A percentile compares a stretch with the other conserved stretches of the same genome.
Conservation (phyloP, 2,797 vertebrate species). For the Graptemys geographica region DNA sequence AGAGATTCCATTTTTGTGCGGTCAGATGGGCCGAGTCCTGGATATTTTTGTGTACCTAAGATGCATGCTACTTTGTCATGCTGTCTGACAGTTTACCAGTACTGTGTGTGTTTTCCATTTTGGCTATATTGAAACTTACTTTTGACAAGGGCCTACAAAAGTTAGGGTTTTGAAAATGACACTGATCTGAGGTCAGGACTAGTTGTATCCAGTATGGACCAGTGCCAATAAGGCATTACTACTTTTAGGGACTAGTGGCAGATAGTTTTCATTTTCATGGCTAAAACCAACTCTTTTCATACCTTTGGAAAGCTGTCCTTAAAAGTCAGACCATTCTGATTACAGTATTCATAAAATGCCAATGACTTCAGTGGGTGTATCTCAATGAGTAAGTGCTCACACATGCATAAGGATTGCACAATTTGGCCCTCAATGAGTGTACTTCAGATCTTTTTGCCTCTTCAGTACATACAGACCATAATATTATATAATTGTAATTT, state of each 20-base stretch:
- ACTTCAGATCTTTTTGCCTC: too few species aligned
- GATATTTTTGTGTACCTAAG: not conserved
- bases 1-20: not conserved
- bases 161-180: not conserved
- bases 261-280: not conserved
- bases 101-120: not conserved
- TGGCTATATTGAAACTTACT: not conserved
- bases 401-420: too few species aligned
- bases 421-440: too few species aligned
- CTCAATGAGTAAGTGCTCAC: too few species aligned
- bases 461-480: too few species aligned
- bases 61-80: not conserved
- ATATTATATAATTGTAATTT: too few species aligned
- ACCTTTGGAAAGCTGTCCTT: not conserved
- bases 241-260: not conserved
- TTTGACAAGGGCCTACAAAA: not conserved
- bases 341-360: not conserved
- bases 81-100: not conserved
- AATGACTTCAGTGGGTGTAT: too few species aligned
- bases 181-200: not conserved
- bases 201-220: not conserved
- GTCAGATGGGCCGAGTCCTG: not conserved
- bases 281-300: not conserved
- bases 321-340: not conserved
- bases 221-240: not conserved